Evolutionary conservation across 2,888 invertebrate species (phyloP), one percentile per base, ranked within the genome.

Genomic region (Helleia helle): DNA sequence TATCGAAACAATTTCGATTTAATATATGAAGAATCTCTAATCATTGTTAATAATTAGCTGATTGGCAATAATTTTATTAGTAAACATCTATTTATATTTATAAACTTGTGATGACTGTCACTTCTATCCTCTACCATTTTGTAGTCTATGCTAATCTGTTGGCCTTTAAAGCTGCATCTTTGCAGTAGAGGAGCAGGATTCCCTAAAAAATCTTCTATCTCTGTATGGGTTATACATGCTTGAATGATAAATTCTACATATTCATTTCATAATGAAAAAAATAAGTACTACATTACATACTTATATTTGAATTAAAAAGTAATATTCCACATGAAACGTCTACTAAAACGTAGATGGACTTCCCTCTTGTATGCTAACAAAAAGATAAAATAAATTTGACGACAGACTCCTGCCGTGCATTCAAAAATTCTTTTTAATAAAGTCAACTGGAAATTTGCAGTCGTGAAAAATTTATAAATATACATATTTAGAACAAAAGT

Each of bases 61-160:
- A 73, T 73, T 72, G 79, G 79, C 75, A 74, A 77, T 80, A 77
- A 79, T 59, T 70, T 65, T 71, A 68, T 65, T 68, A 68, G 57
- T 62, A 70, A 67, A 59, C 34, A 25, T 68, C 11, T 38, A 31
- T 14, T 26, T 40, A 17, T 40, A 12, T 40, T 31, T 31, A 30
- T 40, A 25, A 40, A 31, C 15, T 17, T 15, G 13, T 31, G 4
- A 4, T 11, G 34, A 34, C 34, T 34, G 34, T 22, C 34, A 31
- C 28, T 12, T 7, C 6, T 3, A 3, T 14, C 1, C n/a, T n/a
- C n/a, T n/a, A n/a, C n/a, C n/a, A n/a, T n/a, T n/a, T n/a, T n/a
- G n/a, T n/a, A n/a, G n/a, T n/a, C n/a, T n/a, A n/a, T n/a, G n/a
- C n/a, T n/a, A n/a, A n/a, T n/a, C n/a, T n/a, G n/a, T n/a, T n/a